phyloP scores from a whole-genome alignment of 2,888 invertebrate species.

The Graphium colonna region DNA sequence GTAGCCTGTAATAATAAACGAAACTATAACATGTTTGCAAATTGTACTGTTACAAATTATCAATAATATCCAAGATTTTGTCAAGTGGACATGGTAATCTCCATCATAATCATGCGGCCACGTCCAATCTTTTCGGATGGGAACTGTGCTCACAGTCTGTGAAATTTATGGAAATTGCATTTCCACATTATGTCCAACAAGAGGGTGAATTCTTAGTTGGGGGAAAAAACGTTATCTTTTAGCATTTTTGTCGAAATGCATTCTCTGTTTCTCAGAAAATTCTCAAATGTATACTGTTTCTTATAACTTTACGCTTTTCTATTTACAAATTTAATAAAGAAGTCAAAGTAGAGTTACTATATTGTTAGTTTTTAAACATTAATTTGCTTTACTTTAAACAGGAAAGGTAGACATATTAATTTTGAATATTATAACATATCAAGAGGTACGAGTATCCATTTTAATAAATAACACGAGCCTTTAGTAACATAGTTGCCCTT shows the following conservation, averaged over 20 bases:
- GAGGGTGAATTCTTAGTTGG: slow-evolving; percentile 48
- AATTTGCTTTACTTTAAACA: too few relatives aligned
- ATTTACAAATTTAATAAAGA: too few relatives aligned
- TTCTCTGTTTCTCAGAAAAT: slow-evolving; percentile 19
- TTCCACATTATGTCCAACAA: slow-evolving; percentile 66
- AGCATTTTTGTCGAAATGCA: slow-evolving; percentile 8
- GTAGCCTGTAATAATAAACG: too few relatives aligned
- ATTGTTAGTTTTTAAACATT: too few relatives aligned
- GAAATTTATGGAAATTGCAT: slow-evolving; percentile 80
- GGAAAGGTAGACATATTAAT: too few relatives aligned
- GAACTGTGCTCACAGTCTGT: slow-evolving; percentile 70
- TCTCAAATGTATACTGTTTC: not conserved
- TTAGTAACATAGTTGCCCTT: not conserved
- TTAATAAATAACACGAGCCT: slow-evolving; percentile 4
- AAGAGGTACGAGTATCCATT: too few relatives aligned
- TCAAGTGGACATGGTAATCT: slow-evolving; percentile 31
- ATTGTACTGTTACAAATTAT: slow-evolving; percentile 1
- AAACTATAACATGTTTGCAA: too few relatives aligned
- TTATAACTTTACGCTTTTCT: not conserved
- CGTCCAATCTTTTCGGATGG: slow-evolving; percentile 71
- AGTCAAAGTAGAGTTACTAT: too few relatives aligned
- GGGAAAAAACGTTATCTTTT: slow-evolving; percentile 16
- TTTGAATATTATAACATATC: too few relatives aligned
- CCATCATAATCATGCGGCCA: slow-evolving; percentile 54
- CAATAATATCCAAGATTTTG: slow-evolving; percentile 21